Conservation (phyloP, 1,140 invertebrate species). For the Drosophila teissieri region DNA sequence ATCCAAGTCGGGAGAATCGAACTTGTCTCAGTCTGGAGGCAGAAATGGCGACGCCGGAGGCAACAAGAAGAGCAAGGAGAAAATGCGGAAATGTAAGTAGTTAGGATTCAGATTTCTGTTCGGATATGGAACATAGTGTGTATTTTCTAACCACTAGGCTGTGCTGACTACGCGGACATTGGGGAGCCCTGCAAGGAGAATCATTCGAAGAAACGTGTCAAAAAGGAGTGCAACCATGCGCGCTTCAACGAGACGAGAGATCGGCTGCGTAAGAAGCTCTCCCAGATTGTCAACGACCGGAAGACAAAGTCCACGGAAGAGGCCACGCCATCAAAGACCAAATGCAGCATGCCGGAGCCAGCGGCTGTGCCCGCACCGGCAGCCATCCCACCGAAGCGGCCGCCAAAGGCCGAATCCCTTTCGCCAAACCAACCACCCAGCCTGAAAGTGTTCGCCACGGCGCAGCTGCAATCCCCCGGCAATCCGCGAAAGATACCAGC, state of each 20-base stretch:
- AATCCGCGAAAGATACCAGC: constrained; percentile 38
- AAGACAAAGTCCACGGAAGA: constrained; percentile 66
- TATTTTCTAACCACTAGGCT: constrained; percentile 39
- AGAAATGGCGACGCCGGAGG: constrained; percentile 37
- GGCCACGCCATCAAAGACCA: constrained; percentile 21
- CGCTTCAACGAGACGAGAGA: constrained; percentile 85
- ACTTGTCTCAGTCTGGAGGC: constrained; percentile 33
- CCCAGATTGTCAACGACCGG: constrained; percentile 80
- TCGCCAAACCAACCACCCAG: constrained; percentile 53
- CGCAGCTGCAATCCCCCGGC: constrained; percentile 51
- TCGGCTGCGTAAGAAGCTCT: constrained; percentile 84
- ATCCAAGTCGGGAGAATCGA: constrained; percentile 47
- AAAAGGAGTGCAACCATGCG: constrained; percentile 82
- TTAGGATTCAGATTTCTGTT: neutral
- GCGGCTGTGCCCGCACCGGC: neutral
- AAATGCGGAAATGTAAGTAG: constrained; percentile 75
- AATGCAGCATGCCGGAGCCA: constrained; percentile 24
- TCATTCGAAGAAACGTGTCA: constrained; percentile 79
- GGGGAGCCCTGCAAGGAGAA: constrained; percentile 80
- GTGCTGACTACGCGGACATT: constrained; percentile 80
- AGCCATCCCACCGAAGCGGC: constrained; percentile 42
- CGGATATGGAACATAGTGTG: neutral
- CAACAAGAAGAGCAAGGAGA: constrained; percentile 78
- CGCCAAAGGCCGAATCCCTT: constrained; percentile 31
- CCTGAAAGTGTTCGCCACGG: constrained; percentile 65